These are phyloP conservation scores for Caprella mutica DNA, from an alignment of 2,888 invertebrate genomes.

Conservation along the genomic window DNA sequence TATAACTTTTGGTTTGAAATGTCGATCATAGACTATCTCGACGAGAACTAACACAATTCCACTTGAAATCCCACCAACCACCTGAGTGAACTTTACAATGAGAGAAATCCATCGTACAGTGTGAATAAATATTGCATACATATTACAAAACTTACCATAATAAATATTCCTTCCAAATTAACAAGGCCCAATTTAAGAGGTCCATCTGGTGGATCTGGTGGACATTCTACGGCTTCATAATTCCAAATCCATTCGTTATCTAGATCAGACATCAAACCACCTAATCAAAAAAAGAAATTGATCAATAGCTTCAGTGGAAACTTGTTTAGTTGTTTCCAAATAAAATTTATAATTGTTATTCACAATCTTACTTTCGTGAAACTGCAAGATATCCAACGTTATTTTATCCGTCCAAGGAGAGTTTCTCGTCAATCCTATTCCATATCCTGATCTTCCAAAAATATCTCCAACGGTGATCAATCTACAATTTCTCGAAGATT, in stretches of 20 bases:
- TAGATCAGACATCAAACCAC: slow-evolving; percentile 94
- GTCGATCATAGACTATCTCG: too few relatives aligned
- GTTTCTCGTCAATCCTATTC: slow-evolving; percentile 86
- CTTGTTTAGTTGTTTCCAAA: neutral
- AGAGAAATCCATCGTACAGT: too few relatives aligned
- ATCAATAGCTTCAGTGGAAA: neutral
- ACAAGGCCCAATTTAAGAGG: slow-evolving; percentile 93
- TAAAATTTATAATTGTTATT: neutral
- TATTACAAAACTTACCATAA: too few relatives aligned
- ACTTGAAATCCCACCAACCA: neutral
- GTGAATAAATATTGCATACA: too few relatives aligned
- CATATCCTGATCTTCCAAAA: slow-evolving; percentile 93
- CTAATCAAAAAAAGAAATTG: slow-evolving; percentile 44
- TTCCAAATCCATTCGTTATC: slow-evolving; percentile 89
- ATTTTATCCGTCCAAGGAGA: slow-evolving; percentile 94
- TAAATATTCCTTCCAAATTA: slow-evolving; percentile 98
- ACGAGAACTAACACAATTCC: neutral
- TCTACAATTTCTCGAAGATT: slow-evolving; percentile 95
- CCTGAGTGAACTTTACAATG: too few relatives aligned
- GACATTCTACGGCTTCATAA: slow-evolving; percentile 71
- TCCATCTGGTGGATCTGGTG: slow-evolving; percentile 36
- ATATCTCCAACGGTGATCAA: slow-evolving; percentile 93
- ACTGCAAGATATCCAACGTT: slow-evolving; percentile 83
- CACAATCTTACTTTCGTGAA: slow-evolving; percentile 75
- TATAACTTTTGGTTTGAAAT: too few relatives aligned